A percentile compares a stretch with the other conserved stretches of the same genome.
These are phyloP conservation scores for Illadopsis cleaveri DNA, from an alignment of 2,113 vertebrate genomes.

Conservation along the genomic window DNA sequence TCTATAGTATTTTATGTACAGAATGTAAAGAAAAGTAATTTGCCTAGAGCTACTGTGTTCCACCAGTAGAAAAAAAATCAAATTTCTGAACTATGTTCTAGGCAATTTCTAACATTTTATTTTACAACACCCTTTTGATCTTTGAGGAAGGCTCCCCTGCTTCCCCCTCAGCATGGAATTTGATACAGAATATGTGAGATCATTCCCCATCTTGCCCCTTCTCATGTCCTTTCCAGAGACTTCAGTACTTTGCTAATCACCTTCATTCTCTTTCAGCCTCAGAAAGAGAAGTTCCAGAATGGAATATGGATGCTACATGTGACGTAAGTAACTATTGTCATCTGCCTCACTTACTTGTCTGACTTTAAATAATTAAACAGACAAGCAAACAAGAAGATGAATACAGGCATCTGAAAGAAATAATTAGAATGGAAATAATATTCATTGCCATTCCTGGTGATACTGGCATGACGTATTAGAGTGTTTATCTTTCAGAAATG, in stretches of 20 bases:
- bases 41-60: background rate
- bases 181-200: background rate
- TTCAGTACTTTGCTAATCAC: background rate
- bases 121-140: background rate
- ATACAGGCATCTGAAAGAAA: background rate
- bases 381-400: background rate
- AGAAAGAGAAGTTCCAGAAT: background rate
- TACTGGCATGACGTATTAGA: background rate
- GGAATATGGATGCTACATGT: background rate
- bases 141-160: background rate
- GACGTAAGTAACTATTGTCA: background rate
- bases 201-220: background rate
- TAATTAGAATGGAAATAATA: background rate
- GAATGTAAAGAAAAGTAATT: background rate
- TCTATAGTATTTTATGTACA: background rate
- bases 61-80: background rate
- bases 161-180: background rate
- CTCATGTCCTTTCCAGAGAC: background rate
- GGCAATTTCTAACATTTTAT: background rate
- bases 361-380: background rate
- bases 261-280: background rate
- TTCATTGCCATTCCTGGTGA: background rate
- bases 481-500: background rate
- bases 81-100: background rate
- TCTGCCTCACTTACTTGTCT: background rate